A percentile compares a stretch with the other conserved stretches of the same genome.
Conservation (phyloP, 2,797 vertebrate genomes). For the Melanogrammus aeglefinus region DNA sequence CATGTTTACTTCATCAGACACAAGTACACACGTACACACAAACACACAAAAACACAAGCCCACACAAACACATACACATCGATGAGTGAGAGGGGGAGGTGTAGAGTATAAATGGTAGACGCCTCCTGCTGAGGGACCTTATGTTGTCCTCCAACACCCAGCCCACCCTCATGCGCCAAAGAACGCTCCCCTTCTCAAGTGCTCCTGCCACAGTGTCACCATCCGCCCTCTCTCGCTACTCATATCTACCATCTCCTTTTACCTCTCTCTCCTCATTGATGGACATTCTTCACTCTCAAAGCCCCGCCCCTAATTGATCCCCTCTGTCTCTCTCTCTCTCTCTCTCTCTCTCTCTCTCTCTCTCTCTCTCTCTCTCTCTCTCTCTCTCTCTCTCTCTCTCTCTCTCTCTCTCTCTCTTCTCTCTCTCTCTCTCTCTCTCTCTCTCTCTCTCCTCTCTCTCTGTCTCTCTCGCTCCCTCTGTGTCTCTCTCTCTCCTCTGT, state of each 20-base stretch:
- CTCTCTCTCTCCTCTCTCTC: too few relatives aligned
- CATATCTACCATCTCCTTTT: background rate
- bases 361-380: background rate
- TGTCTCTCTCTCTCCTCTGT: too few relatives aligned
- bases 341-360: background rate
- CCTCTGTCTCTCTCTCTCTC: background rate
- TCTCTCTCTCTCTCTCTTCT: background rate
- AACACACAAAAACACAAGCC: background rate
- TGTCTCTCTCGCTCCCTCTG: too few relatives aligned
- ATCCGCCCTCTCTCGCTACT: conserved; percentile 4
- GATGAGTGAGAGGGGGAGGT: background rate
- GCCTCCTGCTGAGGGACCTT: conserved; percentile 46
- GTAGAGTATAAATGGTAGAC: conserved; percentile 35
- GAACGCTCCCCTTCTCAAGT: conserved; percentile 35
- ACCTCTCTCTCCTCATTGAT: conserved; percentile 13
- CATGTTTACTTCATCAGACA: too few relatives aligned
- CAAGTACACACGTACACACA: background rate
- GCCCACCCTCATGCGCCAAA: conserved; percentile 6
- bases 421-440: too few relatives aligned
- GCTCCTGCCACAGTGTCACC: conserved; percentile 15
- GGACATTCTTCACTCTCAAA: conserved; percentile 11
- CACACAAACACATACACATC: conserved; percentile 9
- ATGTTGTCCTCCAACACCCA: conserved; percentile 42
- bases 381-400: background rate
- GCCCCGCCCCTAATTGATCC: conserved; percentile 11